Base-by-base conservation (phyloP, 2,888 invertebrate species). In the Agriopis aurantiaria region DNA sequence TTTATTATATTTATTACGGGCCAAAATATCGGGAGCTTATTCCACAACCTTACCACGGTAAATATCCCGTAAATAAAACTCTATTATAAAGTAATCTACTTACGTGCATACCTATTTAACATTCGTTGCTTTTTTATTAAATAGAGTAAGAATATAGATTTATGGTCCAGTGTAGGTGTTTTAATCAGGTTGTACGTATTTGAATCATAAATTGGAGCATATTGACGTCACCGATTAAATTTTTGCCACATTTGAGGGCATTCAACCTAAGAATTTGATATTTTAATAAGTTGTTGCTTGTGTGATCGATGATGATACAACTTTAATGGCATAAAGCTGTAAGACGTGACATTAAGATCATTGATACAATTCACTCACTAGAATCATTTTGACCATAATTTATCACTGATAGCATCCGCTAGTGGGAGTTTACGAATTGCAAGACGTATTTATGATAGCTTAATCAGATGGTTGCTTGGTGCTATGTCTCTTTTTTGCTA, bases 261-360 rank as follows among this genome's bases (percentile, higher is more conserved):
- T 84, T 88, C 79, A 88, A 85, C 87, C 84, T 78, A 67, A 76
- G 74, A 65, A 65, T 75, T 61, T 58, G 43, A 64, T 73, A 75
- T 70, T 80, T 72, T 72, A 73, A 78, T 74, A 75, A 74, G 65
- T 60, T 48, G 64, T 63, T 41, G 41, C 43, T 75, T 71, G 74
- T 74, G 72, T 85, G 84, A 85, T 85, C 76, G 81, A 85, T 86
- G 75, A 69, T 78, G 72, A 77, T 74, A 69, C 66, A 73, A 70
- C 73, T 76, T 66, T 72, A 72, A 68, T 74, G 69, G 58, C 59
- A 55, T 58, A 63, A 14, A 77, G 66, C 73, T 74, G 69, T 73
- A 71, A 72, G 74, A 78, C 69, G 73, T 69, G 77, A 73, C 75
- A 73, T 72, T 75, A 43, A 75, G 75, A 79, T 82, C 73, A 64